These are phyloP conservation scores for Salvelinus namaycush DNA, from an alignment of 2,113 vertebrate species.

Conservation along the genomic window DNA sequence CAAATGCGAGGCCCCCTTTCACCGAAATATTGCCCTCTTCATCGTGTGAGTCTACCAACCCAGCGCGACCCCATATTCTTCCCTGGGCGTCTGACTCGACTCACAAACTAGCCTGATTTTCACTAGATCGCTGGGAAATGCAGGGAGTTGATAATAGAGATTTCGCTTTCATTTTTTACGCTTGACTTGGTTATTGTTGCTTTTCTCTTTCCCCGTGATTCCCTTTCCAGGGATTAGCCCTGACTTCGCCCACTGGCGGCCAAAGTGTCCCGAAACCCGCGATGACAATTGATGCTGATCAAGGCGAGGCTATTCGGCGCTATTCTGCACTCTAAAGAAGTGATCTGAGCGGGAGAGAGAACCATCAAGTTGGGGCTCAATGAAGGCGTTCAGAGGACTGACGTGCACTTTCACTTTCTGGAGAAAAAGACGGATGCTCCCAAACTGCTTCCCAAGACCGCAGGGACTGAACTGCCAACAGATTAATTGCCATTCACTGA, in stretches of 20 bases:
- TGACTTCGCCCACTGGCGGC: conserved; percentile 97
- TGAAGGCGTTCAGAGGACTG: conserved; percentile 66
- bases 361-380: conserved; percentile 87
- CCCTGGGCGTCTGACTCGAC: conserved; percentile 96
- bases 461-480: conserved; percentile 75
- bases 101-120: conserved; percentile 97
- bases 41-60: conserved; percentile 99
- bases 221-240: conserved; percentile 95
- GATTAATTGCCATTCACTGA: conserved; percentile 78
- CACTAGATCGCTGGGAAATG: conserved; percentile 98
- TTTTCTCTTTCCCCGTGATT: conserved; percentile 98
- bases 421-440: conserved; percentile 72
- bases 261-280: conserved; percentile 89
- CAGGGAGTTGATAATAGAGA: conserved; percentile 98
- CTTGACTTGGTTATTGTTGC: conserved; percentile 99
- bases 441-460: conserved; percentile 67
- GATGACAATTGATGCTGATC: conserved; percentile 98
- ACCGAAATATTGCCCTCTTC: conserved; percentile 91
- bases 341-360: conserved; percentile 85
- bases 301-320: conserved; percentile 77
- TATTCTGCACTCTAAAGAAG: conserved; percentile 84
- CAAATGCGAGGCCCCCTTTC: conserved; percentile 85
- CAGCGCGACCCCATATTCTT: conserved; percentile 94
- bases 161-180: conserved; percentile 99
- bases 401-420: conserved; percentile 78